A percentile compares a stretch with the other conserved stretches of the same genome.
Evolutionary conservation across 1,140 invertebrate species (phyloP).

Genomic region (Gryllus bimaculatus): DNA sequence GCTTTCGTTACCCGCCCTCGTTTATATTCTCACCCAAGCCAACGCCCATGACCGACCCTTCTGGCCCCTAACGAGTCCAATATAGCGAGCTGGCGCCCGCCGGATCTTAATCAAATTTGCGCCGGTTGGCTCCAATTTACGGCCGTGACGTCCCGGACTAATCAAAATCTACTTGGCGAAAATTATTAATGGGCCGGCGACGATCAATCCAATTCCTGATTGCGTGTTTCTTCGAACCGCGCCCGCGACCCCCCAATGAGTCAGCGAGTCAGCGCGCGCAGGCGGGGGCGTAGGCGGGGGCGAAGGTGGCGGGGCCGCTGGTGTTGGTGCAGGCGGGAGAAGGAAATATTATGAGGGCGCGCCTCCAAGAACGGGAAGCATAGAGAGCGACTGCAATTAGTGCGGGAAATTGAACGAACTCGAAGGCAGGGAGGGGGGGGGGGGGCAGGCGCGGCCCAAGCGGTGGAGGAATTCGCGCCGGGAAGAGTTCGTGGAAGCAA

Average conservation of each 20-base stretch:
- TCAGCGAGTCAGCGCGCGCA: not conserved
- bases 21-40: too few species aligned
- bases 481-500: too few species aligned
- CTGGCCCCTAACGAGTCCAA: not conserved
- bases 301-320: not conserved
- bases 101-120: not conserved
- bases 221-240: not conserved
- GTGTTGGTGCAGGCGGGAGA: not conserved
- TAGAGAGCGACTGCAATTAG: not conserved
- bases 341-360: not conserved
- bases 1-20: too few species aligned
- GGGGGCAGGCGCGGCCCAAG: too few species aligned
- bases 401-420: not conserved
- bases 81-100: not conserved
- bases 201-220: slow-evolving; percentile 4
- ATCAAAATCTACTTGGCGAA: not conserved
- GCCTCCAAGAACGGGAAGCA: not conserved
- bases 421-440: not conserved
- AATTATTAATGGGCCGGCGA: not conserved
- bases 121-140: not conserved
- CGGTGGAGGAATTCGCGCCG: too few species aligned
- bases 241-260: not conserved
- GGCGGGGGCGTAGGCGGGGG: too few species aligned
- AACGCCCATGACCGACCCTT: not conserved
- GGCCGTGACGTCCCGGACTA: not conserved